These are phyloP conservation scores for Sarcophaga peregrina DNA, from an alignment of 1,140 invertebrate species.

Conservation along the genomic window DNA sequence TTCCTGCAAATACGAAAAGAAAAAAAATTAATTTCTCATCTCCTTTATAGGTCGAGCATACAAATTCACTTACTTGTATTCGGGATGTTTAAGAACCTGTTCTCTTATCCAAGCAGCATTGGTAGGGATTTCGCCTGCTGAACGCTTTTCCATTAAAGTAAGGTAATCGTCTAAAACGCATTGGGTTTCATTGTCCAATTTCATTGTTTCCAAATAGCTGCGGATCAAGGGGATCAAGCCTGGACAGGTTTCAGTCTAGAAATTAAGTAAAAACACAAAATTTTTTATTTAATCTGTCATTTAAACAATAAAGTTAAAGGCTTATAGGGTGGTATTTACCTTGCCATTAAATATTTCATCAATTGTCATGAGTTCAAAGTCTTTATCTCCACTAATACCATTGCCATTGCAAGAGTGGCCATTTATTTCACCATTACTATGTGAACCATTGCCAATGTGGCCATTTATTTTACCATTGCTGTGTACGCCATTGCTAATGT, in stretches of 20 bases:
- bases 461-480: conserved; percentile 54
- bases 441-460: conserved; percentile 44
- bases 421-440: conserved; percentile 55
- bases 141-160: conserved; percentile 90
- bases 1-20: conserved; percentile 60
- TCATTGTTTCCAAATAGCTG: conserved; percentile 91
- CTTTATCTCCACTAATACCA: conserved; percentile 57
- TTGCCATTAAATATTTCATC: conserved; percentile 99
- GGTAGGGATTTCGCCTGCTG: conserved; percentile 86
- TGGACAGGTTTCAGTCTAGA: conserved; percentile 82
- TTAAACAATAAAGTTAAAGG: background rate
- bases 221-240: conserved; percentile 95
- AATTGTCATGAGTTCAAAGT: conserved; percentile 78
- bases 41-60: background rate
- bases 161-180: conserved; percentile 98
- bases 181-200: conserved; percentile 95
- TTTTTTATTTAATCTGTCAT: too few relatives aligned
- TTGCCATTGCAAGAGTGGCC: conserved; percentile 51
- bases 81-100: conserved; percentile 88
- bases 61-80: conserved; percentile 79
- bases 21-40: conserved; percentile 60
- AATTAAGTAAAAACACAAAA: conserved; percentile 55
- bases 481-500: conserved; percentile 45
- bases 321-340: conserved; percentile 68
- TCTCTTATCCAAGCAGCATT: conserved; percentile 92